Evolutionary conservation across 2,888 invertebrate species (phyloP).

Genomic region (Tyria jacobaeae): DNA sequence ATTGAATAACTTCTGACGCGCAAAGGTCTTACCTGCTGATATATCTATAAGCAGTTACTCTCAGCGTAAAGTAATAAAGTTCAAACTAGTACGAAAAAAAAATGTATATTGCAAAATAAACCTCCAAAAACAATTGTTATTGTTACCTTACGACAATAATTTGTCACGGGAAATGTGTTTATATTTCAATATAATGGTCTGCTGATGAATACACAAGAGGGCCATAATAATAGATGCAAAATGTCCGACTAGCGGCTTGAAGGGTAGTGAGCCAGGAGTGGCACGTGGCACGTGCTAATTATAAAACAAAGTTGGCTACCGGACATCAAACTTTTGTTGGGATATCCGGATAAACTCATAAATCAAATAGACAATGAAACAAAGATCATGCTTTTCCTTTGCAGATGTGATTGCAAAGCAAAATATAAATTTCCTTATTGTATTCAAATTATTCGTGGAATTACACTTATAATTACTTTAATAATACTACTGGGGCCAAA

Average conservation of each 20-base stretch:
- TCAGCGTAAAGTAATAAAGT: no score
- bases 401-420: slow-evolving; percentile 21
- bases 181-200: no score
- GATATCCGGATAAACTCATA: slow-evolving; percentile 5
- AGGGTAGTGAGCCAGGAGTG: not conserved
- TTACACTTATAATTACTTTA: slow-evolving; percentile 18
- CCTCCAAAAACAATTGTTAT: no score
- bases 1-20: no score
- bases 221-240: not conserved
- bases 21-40: no score
- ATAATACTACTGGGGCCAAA: slow-evolving; percentile 31
- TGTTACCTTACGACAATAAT: no score
- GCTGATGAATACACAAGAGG: no score
- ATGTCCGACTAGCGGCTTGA: not conserved
- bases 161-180: no score
- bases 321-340: slow-evolving; percentile 4
- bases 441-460: slow-evolving; percentile 38
- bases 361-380: slow-evolving; percentile 16
- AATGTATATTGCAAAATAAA: no score
- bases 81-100: no score
- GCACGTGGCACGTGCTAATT: slow-evolving; percentile 4
- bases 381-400: slow-evolving; percentile 13
- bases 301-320: not conserved
- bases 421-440: slow-evolving; percentile 33
- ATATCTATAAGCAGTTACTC: no score